Conservation (phyloP, 2,888 invertebrate species). For the Nemotelus pantherinus region DNA sequence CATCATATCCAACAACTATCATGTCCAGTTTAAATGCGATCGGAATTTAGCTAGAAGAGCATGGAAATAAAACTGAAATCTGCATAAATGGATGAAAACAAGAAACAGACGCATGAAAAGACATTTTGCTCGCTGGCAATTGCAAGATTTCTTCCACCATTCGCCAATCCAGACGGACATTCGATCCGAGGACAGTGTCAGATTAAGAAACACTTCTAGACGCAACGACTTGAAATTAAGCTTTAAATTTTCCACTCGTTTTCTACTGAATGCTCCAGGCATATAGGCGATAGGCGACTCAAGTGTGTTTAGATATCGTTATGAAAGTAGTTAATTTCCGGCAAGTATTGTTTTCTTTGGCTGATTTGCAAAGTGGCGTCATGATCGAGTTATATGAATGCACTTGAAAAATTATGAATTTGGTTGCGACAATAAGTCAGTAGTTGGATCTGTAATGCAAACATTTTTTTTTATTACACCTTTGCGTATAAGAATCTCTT, state of each 20-base stretch:
- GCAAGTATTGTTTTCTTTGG: no score
- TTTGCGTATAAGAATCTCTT: no score
- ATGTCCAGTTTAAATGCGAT: not conserved
- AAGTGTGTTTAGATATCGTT: not conserved
- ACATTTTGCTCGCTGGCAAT: not conserved
- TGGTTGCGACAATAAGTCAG: no score
- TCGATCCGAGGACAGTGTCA: conserved; percentile 41
- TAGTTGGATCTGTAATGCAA: no score
- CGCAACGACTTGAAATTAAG: conserved; percentile 5
- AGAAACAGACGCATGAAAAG: not conserved
- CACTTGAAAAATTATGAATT: no score
- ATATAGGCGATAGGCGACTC: not conserved
- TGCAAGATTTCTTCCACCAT: conserved; percentile 5
- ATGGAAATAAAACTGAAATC: not conserved
- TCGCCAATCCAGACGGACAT: conserved; percentile 11
- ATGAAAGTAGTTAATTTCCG: no score
- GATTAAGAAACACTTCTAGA: conserved; percentile 23
- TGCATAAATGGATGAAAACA: not conserved
- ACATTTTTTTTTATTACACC: no score
- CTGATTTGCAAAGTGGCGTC: no score
- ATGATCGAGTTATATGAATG: no score
- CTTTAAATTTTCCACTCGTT: conserved; percentile 38
- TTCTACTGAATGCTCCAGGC: conserved; percentile 8
- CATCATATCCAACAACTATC: not conserved
- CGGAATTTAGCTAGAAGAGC: not conserved